Conservation (phyloP, 2,797 vertebrate species). For the Anguilla anguilla region DNA sequence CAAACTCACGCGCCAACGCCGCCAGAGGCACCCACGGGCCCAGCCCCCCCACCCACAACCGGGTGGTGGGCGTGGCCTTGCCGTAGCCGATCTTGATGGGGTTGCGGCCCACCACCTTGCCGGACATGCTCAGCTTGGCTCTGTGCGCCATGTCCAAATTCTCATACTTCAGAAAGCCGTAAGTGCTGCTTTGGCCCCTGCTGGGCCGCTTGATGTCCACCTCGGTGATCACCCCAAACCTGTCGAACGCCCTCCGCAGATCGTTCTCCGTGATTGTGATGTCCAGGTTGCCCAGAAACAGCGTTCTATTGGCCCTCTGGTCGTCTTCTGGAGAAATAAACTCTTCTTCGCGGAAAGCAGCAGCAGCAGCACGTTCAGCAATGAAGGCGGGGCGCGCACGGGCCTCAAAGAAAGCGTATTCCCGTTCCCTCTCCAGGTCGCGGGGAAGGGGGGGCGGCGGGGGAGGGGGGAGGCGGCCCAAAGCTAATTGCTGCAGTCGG, state of each 20-base stretch:
- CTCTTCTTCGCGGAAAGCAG: conserved; percentile 89
- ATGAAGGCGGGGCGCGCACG: conserved; percentile 85
- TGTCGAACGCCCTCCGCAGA: conserved; percentile 88
- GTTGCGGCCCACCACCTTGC: conserved; percentile 91
- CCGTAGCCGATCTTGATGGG: conserved; percentile 97
- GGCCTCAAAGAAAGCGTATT: conserved; percentile 88
- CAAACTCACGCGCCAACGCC: conserved; percentile 93
- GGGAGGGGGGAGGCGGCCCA: conserved; percentile 89
- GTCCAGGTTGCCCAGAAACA: conserved; percentile 96
- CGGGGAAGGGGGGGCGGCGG: conserved; percentile 88
- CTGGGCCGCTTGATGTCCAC: conserved; percentile 94
- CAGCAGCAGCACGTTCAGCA: conserved; percentile 84
- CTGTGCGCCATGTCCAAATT: conserved; percentile 98
- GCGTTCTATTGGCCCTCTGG: conserved; percentile 93
- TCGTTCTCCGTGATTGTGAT: conserved; percentile 91
- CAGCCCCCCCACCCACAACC: conserved; percentile 95
- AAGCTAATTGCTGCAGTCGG: conserved; percentile 89
- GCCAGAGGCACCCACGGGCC: conserved; percentile 95
- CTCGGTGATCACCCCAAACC: conserved; percentile 95
- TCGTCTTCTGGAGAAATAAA: conserved; percentile 95
- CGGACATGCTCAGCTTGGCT: conserved; percentile 96
- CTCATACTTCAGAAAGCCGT: conserved; percentile 97
- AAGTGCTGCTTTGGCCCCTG: conserved; percentile 90
- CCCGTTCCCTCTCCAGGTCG: conserved; percentile 91
- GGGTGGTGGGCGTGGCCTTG: conserved; percentile 93